These are phyloP conservation scores for Hipparchia semele DNA, from an alignment of 2,888 invertebrate genomes.

Conservation along the genomic window DNA sequence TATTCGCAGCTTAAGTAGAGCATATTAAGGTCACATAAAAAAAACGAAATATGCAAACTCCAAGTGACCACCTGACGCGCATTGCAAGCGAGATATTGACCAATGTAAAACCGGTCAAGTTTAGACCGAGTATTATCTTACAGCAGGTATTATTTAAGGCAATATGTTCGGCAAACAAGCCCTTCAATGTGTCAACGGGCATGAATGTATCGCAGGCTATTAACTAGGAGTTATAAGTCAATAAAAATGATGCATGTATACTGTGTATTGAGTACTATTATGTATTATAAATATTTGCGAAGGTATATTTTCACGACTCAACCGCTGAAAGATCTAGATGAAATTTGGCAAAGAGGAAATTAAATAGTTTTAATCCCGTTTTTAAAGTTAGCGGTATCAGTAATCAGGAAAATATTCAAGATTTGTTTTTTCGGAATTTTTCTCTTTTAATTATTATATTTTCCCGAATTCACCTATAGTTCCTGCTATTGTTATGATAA, in stretches of 20 bases:
- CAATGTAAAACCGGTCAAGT: slow-evolving; percentile 58
- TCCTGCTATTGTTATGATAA: not conserved
- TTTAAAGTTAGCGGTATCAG: no score
- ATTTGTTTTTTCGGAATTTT: not conserved
- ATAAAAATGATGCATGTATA: slow-evolving; percentile 9
- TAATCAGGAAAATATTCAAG: not conserved
- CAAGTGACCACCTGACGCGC: slow-evolving; percentile 63
- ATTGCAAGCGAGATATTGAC: slow-evolving; percentile 56
- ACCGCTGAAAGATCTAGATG: no score
- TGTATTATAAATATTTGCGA: no score
- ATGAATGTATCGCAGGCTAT: slow-evolving; percentile 26
- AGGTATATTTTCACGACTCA: no score
- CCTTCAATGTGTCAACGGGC: slow-evolving; percentile 45
- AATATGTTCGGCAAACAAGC: slow-evolving; percentile 50
- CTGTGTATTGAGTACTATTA: no score
- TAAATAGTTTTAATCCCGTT: no score
- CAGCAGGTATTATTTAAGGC: slow-evolving; percentile 58
- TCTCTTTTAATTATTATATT: not conserved
- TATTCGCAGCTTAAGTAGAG: slow-evolving; percentile 41
- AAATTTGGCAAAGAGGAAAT: no score
- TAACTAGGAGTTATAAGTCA: slow-evolving; percentile 11
- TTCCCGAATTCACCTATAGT: not conserved
- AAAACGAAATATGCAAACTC: slow-evolving; percentile 54
- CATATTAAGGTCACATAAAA: slow-evolving; percentile 47
- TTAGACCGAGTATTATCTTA: slow-evolving; percentile 66